Percentiles rank a stretch among this genome's conserved stretches.
These are phyloP conservation scores for Babyrousa celebensis DNA, from an alignment of 2,797 vertebrate genomes.

Conservation along the genomic window DNA sequence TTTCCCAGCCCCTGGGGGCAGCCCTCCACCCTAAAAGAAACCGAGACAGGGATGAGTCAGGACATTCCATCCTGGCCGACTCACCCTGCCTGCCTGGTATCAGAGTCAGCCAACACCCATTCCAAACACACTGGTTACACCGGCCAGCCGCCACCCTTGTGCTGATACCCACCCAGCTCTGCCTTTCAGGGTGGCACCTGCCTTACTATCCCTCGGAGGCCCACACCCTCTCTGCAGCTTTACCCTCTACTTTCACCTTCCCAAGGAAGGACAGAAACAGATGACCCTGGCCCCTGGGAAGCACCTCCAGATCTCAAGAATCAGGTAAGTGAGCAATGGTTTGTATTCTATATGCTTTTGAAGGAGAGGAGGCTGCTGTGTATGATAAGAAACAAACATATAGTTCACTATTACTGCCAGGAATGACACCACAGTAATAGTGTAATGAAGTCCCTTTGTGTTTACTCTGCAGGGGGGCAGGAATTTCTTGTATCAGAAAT, in stretches of 20 bases:
- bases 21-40: constrained; percentile 43
- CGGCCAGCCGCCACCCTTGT: background rate
- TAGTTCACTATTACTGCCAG: background rate
- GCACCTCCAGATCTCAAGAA: background rate
- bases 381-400: background rate
- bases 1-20: background rate
- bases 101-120: constrained; percentile 49
- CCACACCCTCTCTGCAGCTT: background rate
- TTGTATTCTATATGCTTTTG: background rate
- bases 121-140: background rate
- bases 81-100: background rate
- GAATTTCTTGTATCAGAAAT: background rate
- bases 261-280: background rate
- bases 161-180: background rate
- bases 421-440: background rate
- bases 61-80: constrained; percentile 9
- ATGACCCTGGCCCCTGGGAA: background rate
- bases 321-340: background rate
- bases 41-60: constrained; percentile 51
- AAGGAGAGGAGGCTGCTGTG: background rate
- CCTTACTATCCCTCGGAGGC: background rate
- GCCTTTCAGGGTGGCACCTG: background rate
- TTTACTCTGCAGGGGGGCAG: background rate
- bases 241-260: background rate
- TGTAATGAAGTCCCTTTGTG: background rate